Conservation (phyloP, 2,797 vertebrate species). For the Cetoscarus ocellatus region DNA sequence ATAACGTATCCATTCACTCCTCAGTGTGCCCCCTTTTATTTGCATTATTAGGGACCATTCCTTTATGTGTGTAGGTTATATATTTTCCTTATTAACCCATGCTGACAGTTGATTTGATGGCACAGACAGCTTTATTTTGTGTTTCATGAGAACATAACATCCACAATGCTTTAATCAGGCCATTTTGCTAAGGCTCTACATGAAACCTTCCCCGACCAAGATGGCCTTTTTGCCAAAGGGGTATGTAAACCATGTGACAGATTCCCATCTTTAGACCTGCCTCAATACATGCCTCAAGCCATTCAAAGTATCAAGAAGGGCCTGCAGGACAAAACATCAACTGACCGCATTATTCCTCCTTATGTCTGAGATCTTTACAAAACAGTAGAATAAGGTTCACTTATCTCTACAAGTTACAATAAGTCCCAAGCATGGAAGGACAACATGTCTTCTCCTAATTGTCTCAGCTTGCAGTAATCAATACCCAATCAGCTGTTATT, state of each 20-base stretch:
- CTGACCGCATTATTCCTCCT: conserved; percentile 41
- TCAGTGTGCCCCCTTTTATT: conserved; percentile 52
- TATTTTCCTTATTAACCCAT: conserved; percentile 15
- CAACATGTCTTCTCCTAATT: conserved; percentile 30
- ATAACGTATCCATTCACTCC: conserved; percentile 61
- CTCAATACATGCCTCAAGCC: conserved; percentile 15
- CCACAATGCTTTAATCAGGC: conserved; percentile 11
- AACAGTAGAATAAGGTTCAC: conserved; percentile 2
- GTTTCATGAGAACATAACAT: conserved; percentile 36
- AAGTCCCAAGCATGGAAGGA: conserved; percentile 9
- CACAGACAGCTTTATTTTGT: conserved; percentile 18
- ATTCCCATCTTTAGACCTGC: conserved; percentile 11
- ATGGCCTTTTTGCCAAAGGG: conserved; percentile 31
- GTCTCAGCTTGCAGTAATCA: conserved; percentile 43
- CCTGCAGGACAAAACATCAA: conserved; percentile 10
- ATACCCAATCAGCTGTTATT: conserved; percentile 46
- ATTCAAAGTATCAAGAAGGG: conserved; percentile 43
- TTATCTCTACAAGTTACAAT: conserved; percentile 42
- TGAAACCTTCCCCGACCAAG: not conserved
- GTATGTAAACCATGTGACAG: conserved; percentile 11
- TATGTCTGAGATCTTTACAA: conserved; percentile 40
- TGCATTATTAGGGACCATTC: conserved; percentile 25
- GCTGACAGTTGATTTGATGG: conserved; percentile 28
- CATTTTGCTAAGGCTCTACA: conserved; percentile 1
- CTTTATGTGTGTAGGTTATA: conserved; percentile 12